Base-by-base conservation (phyloP, 2,888 invertebrate species). In the Ormyrus thymus region DNA sequence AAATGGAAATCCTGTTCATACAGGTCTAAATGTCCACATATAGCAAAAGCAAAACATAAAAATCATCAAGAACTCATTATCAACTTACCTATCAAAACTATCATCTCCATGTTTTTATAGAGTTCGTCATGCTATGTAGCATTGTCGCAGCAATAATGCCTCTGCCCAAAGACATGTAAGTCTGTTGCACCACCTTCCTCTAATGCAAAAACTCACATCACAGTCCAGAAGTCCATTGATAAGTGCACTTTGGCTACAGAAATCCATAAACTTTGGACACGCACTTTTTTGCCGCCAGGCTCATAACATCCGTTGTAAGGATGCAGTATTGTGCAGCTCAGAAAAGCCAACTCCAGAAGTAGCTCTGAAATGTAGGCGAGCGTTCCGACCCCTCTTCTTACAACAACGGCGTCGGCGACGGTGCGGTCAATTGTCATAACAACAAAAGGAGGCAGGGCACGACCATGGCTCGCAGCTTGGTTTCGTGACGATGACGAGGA, bases 71-170 rank as follows among this genome's bases (percentile, higher is more conserved):
- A 29, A 29, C 29, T 3, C 29, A 29, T 29, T 29, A 29, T 29
- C n/a, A n/a, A 61, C 75, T 75, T 15, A 79, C 79, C 75, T 61
- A 11, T 56, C 11, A 48, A 68, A 72, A 76, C 56, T 76, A 76
- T 80, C 80, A 80, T 76, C 73, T 80, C 80, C 80, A 76, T 50
- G 15, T 73, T 48, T 65, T 50, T 45, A 62, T 58, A 7, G 48
- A 53, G 13, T 11, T 43, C 68, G 72, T 76, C n/a, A 9, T 69
- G 45, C 13, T 58, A 48, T 59, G 48, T 55, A 55, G 56, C 64
- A 50, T 71, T 8, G 50, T 55, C 43, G 5, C 4, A n/a, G 48
- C 10, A 9, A 50, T 56, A 29, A 29, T 29, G 29, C 29, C 29
- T 29, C 29, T 29, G 29, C 4, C 29, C 29, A 4, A 29, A 29